Evolutionary conservation across 2,797 vertebrate genomes (phyloP), one percentile per base, ranked within the genome.

Genomic region (Myotis pilosus): DNA sequence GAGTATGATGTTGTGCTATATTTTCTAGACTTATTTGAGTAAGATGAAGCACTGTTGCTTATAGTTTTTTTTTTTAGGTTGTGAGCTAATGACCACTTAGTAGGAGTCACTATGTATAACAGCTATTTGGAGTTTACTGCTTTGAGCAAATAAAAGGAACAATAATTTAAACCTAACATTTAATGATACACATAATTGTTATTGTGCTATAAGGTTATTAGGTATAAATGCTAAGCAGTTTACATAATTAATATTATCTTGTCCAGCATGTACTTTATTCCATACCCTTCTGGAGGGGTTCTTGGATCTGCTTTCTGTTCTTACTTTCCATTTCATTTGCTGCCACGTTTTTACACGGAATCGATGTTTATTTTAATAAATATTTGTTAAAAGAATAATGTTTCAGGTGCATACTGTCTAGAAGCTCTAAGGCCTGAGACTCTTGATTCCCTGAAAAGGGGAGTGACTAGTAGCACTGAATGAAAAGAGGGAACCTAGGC

Each of bases 21-120:
- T 85, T 95, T 90, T 89, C 23, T 83, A 20, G 68, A 20, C 57
- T 82, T 68, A 33, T 20, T 53, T 87, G 41, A 96, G 25, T 85
- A 30, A n/a, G 41, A 13, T 68, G 80, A 92, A 76, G 33, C 60
- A 86, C 13, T 57, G 19, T 57, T 72, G 9, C 66, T 20, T 53
- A 30, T 19, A 51, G 41, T 23, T 62, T 47, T n/a, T 49, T 66
- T 64, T 78, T 94, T 89, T 30, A 95, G 88, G 53, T 64, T 83
- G 55, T 89, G 74, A 80, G 28, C 30, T 80, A 83, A 86, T 76
- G 64, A 76, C 38, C 66, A 17, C 38, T 15, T 53, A 28, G 44
- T n/a, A 62, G 53, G 55, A 96, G 51, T 94, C n/a, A 47, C 33
- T 76, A 38, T 91, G 88, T 92, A 95, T 90, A 49, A 92, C 44